A percentile compares a stretch with the other conserved stretches of the same genome.
Evolutionary conservation across 2,113 vertebrate species (phyloP).

Genomic region (Falcunculus frontatus): DNA sequence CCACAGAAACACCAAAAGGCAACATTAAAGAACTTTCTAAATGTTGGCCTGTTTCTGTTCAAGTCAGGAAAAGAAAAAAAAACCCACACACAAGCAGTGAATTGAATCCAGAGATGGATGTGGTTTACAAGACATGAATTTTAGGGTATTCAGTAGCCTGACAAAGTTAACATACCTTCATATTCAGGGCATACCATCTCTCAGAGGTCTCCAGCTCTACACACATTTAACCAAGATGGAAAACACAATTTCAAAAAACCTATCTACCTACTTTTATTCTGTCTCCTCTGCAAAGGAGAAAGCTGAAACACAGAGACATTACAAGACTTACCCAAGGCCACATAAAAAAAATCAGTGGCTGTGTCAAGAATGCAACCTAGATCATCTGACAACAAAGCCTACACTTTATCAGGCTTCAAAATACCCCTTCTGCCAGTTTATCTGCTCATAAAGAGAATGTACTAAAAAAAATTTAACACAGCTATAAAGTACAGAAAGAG

Average conservation of each 20-base stretch:
- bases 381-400: background rate
- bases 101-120: background rate
- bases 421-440: background rate
- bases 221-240: background rate
- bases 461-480: background rate
- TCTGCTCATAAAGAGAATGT: background rate
- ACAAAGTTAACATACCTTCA: background rate
- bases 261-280: background rate
- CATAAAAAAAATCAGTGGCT: background rate
- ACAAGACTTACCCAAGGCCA: background rate
- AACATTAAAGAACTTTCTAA: background rate
- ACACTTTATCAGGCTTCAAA: background rate
- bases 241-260: background rate
- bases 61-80: background rate
- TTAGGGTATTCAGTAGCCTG: background rate
- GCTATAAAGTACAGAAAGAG: background rate
- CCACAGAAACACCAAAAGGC: background rate
- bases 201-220: background rate
- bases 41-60: background rate
- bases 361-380: background rate
- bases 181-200: background rate
- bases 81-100: background rate
- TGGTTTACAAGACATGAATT: background rate
- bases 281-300: background rate
- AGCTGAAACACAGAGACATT: background rate